phyloP scores from a whole-genome alignment of 2,113 vertebrate genomes.

The Sporophila hypoxantha region DNA sequence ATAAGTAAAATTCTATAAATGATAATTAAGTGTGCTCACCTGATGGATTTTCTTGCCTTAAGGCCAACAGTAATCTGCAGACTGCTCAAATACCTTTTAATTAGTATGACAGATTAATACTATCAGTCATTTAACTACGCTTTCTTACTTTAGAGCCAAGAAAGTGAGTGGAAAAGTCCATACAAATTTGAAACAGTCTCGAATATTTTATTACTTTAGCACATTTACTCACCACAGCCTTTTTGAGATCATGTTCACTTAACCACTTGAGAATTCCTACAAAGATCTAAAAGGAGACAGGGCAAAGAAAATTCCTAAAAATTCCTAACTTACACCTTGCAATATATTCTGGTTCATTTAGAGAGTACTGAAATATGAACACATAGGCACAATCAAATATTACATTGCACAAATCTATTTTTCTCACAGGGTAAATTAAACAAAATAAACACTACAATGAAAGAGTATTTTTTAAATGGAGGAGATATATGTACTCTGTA shows the following conservation, averaged over 20 bases:
- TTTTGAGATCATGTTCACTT: not conserved
- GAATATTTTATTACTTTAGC: constrained; percentile 13
- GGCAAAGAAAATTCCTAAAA: not conserved
- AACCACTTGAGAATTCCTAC: not conserved
- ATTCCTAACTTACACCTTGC: not conserved
- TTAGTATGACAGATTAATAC: not conserved
- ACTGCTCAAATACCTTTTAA: constrained; percentile 26
- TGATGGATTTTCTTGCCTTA: not conserved
- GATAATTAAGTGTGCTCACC: not conserved
- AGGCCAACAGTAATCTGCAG: not conserved
- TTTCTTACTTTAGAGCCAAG: constrained; percentile 40
- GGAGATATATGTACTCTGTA: not conserved
- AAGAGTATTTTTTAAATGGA: not conserved
- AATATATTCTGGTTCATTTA: not conserved
- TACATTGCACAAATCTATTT: not conserved
- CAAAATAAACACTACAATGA: not conserved
- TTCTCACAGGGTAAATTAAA: not conserved
- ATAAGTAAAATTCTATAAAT: not conserved
- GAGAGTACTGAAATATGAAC: not conserved
- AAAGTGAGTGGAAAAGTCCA: constrained; percentile 14
- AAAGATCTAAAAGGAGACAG: not conserved
- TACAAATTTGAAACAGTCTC: constrained; percentile 11
- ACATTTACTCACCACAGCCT: not conserved
- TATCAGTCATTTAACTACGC: constrained; percentile 8
- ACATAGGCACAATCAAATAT: not conserved